phyloP scores from a whole-genome alignment of 2,888 invertebrate genomes.

The Tachina lurida region DNA sequence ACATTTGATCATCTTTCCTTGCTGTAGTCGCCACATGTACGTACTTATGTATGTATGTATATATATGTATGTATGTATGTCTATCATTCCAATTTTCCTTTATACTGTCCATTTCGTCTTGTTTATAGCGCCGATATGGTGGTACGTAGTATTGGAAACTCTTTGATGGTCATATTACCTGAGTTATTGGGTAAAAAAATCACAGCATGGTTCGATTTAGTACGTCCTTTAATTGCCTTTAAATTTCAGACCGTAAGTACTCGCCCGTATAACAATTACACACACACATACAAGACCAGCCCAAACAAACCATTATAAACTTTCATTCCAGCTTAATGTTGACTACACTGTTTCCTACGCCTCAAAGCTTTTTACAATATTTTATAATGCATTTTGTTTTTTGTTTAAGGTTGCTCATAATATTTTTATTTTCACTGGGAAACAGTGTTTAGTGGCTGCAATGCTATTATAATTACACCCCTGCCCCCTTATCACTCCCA shows the following conservation, averaged over 20 bases:
- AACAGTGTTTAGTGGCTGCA: neutral
- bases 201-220: conserved; percentile 95
- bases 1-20: neutral
- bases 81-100: conserved; percentile 16
- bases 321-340: neutral
- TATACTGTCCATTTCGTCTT: conserved; percentile 5
- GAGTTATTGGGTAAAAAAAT: conserved; percentile 94
- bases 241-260: conserved; percentile 95
- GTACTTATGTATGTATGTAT: neutral
- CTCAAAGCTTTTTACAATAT: neutral
- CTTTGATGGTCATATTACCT: conserved; percentile 93
- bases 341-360: conserved; percentile 39
- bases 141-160: conserved; percentile 94
- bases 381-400: neutral
- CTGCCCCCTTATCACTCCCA: neutral
- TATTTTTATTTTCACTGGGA: neutral
- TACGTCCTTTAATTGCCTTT: conserved; percentile 96
- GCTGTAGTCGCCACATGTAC: neutral
- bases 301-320: neutral
- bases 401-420: neutral
- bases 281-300: neutral
- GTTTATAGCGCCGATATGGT: conserved; percentile 90
- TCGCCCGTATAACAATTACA: neutral
- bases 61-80: neutral
- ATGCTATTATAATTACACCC: neutral